Evolutionary conservation across 2,888 invertebrate species (phyloP).

Genomic region (Octonoba sinensis): DNA sequence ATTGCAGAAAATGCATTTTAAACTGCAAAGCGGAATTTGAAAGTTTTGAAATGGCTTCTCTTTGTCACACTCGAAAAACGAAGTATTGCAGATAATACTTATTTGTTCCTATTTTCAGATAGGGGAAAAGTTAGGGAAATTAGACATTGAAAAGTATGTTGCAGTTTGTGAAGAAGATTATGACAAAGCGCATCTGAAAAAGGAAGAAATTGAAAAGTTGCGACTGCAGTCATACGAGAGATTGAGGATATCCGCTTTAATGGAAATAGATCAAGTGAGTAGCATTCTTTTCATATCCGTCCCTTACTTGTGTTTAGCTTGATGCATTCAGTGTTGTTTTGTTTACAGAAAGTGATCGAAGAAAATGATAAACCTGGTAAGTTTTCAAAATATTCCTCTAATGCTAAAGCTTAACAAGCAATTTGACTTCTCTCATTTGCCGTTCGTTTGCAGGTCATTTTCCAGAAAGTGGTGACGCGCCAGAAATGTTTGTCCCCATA

Average conservation of each 20-base stretch:
- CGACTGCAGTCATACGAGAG: conserved; percentile 82
- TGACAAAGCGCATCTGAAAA: conserved; percentile 88
- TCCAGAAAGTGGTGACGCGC: too few relatives aligned
- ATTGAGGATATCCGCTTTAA: conserved; percentile 81
- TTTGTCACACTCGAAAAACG: too few relatives aligned
- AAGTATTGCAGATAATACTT: too few relatives aligned
- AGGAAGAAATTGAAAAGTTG: conserved; percentile 89
- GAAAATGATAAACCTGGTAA: conserved; percentile 46
- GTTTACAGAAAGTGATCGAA: conserved; percentile 31
- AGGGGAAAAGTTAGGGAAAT: conserved; percentile 90
- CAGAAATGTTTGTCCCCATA: conserved; percentile 49
- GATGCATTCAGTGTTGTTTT: not conserved
- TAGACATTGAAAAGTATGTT: conserved; percentile 90
- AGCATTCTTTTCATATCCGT: too few relatives aligned
- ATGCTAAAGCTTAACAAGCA: not conserved
- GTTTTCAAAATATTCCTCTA: not conserved
- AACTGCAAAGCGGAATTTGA: too few relatives aligned
- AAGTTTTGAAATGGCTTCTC: too few relatives aligned
- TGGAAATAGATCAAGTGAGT: conserved; percentile 83
- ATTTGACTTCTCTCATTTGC: too few relatives aligned
- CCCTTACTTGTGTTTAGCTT: too few relatives aligned
- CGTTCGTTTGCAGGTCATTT: too few relatives aligned
- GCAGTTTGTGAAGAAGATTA: conserved; percentile 94
- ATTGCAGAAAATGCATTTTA: too few relatives aligned
- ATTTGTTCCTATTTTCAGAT: conserved; percentile 72